These are phyloP conservation scores for Macrosiphum euphorbiae DNA, from an alignment of 2,888 invertebrate genomes.

Conservation along the genomic window DNA sequence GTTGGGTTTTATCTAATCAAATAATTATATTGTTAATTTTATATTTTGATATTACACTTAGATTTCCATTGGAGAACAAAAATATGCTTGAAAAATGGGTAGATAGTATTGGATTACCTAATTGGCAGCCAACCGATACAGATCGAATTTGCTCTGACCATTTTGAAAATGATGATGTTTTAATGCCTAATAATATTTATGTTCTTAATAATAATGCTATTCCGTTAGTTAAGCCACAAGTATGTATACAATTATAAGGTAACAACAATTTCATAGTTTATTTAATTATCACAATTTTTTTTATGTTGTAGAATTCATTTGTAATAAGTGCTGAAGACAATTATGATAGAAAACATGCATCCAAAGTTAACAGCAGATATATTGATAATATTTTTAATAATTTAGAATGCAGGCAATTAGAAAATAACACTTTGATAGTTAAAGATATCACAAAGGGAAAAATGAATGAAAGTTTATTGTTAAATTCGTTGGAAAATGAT, in stretches of 20 bases:
- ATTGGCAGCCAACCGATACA: background rate
- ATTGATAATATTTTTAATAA: background rate
- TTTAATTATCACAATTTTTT: background rate
- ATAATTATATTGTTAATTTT: background rate
- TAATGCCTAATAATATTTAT: background rate
- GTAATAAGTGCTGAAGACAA: background rate
- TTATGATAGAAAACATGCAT: background rate
- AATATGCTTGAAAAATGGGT: background rate
- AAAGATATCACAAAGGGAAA: background rate
- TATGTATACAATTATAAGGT: background rate
- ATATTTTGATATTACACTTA: background rate
- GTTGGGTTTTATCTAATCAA: background rate
- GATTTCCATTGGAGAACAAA: slow-evolving; percentile 23
- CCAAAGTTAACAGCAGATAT: background rate
- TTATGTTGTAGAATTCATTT: slow-evolving; percentile 17
- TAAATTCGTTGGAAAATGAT: background rate
- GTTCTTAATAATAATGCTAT: background rate
- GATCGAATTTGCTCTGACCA: slow-evolving; percentile 38
- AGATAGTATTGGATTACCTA: background rate
- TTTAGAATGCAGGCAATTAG: background rate
- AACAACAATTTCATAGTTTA: background rate
- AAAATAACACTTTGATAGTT: background rate
- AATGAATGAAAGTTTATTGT: background rate
- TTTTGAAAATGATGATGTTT: slow-evolving; percentile 29
- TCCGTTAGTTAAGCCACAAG: background rate